These are phyloP conservation scores for Enteromius trimaculatus DNA, from an alignment of 2,797 vertebrate species.

Conservation along the genomic window DNA sequence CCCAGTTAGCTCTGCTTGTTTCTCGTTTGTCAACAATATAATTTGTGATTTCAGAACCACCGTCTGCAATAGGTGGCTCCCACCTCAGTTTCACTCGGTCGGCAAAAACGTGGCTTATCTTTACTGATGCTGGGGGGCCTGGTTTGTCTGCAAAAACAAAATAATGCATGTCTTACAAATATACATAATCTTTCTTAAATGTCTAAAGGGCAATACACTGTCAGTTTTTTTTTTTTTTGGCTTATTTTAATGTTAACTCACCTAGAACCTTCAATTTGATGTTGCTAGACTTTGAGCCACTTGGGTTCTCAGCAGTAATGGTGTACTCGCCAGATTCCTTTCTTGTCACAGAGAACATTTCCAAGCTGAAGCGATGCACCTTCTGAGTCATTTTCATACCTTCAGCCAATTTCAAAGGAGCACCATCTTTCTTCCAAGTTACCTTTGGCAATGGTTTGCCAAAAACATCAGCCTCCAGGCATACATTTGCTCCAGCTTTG, in stretches of 20 bases:
- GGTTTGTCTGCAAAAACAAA: constrained; percentile 88
- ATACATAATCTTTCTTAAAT: constrained; percentile 4
- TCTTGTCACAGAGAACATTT: constrained; percentile 91
- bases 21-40: constrained; percentile 98
- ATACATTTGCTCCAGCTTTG: constrained; percentile 93
- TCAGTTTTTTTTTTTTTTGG: background rate
- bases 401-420: constrained; percentile 82
- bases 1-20: constrained; percentile 98
- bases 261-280: constrained; percentile 89
- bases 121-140: constrained; percentile 93
- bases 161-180: constrained; percentile 9
- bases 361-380: constrained; percentile 88
- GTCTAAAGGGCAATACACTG: background rate
- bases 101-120: constrained; percentile 88
- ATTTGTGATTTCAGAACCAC: constrained; percentile 97
- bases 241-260: constrained; percentile 62
- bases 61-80: constrained; percentile 94
- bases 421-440: constrained; percentile 89
- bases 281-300: constrained; percentile 90
- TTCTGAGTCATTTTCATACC: constrained; percentile 90
- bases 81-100: constrained; percentile 92
- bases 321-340: constrained; percentile 97
- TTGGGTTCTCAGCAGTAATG: constrained; percentile 91
- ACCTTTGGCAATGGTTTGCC: constrained; percentile 94
- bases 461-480: constrained; percentile 90